Percentiles rank a stretch among this genome's conserved stretches.
Conservation (phyloP, 1,140 invertebrate species). For the Nebria ingens region DNA sequence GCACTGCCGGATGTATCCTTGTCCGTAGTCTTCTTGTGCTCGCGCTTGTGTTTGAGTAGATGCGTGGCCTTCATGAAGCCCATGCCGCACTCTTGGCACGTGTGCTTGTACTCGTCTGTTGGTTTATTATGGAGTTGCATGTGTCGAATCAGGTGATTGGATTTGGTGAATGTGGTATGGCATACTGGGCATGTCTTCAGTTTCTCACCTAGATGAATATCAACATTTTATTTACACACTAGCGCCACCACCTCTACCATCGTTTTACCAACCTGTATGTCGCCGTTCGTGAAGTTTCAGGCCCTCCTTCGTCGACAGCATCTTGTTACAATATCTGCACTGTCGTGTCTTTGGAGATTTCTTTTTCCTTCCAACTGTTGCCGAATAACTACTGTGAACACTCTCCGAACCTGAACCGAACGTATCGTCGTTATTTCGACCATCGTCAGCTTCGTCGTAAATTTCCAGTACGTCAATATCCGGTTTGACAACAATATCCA, state of each 20-base stretch:
- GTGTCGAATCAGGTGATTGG: conserved; percentile 26
- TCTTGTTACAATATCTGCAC: conserved; percentile 26
- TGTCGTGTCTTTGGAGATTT: background rate
- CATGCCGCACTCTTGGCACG: conserved; percentile 23
- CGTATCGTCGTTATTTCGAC: conserved; percentile 13
- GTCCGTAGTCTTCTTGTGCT: conserved; percentile 16
- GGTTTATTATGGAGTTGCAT: conserved; percentile 23
- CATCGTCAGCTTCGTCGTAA: conserved; percentile 19
- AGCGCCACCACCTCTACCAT: background rate
- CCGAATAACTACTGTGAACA: conserved; percentile 6
- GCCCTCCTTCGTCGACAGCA: conserved; percentile 24
- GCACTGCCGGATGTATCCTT: background rate
- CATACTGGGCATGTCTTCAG: conserved; percentile 25
- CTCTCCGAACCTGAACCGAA: conserved; percentile 10
- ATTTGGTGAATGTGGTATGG: conserved; percentile 25
- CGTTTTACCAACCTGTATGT: conserved; percentile 18
- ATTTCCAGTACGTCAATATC: conserved; percentile 22
- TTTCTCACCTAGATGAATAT: conserved; percentile 20
- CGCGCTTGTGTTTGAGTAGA: conserved; percentile 21
- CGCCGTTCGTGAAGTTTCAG: conserved; percentile 28
- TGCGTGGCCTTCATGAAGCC: conserved; percentile 19
- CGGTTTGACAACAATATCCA: conserved; percentile 28
- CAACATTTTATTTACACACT: background rate
- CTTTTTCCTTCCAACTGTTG: conserved; percentile 2
- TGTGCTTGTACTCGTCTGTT: conserved; percentile 17